phyloP scores from a whole-genome alignment of 2,888 invertebrate genomes.

The Liodrosophila aerea region DNA sequence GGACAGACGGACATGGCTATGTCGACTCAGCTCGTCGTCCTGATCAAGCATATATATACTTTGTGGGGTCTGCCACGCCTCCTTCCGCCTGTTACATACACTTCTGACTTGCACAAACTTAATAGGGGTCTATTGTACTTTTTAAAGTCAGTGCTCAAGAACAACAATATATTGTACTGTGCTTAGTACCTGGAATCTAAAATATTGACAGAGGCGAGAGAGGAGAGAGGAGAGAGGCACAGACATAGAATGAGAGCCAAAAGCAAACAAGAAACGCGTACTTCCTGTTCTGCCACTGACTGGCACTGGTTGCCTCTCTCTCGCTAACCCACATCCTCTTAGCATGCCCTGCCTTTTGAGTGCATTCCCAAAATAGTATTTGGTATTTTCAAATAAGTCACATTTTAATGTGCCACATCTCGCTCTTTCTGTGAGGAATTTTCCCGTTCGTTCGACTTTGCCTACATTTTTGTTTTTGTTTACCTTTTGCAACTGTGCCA shows the following conservation, averaged over 20 bases:
- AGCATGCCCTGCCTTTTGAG: conserved; percentile 8
- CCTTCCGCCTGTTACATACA: too few relatives aligned
- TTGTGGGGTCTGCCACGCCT: too few relatives aligned
- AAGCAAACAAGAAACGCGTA: conserved; percentile 59
- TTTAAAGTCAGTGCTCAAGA: too few relatives aligned
- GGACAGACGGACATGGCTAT: too few relatives aligned
- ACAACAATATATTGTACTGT: too few relatives aligned
- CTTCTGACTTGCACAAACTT: too few relatives aligned
- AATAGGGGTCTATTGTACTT: too few relatives aligned
- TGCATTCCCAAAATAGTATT: conserved; percentile 59
- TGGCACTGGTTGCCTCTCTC: conserved; percentile 12
- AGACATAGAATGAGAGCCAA: conserved; percentile 1
- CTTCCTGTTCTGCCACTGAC: conserved; percentile 56
- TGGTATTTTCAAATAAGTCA: conserved; percentile 62
- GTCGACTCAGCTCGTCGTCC: too few relatives aligned
- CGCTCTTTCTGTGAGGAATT: conserved; percentile 18
- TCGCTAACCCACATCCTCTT: conserved; percentile 7
- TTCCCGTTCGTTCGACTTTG: conserved; percentile 13
- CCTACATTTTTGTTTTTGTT: conserved; percentile 37
- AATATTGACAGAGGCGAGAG: conserved; percentile 11
- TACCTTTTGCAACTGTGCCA: conserved; percentile 49
- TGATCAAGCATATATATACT: too few relatives aligned
- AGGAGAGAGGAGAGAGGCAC: too few relatives aligned
- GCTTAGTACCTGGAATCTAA: conserved; percentile 24
- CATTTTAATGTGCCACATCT: conserved; percentile 65